Evolutionary conservation across 2,797 vertebrate species (phyloP).

Genomic region (Oceanodroma leucorhoa): DNA sequence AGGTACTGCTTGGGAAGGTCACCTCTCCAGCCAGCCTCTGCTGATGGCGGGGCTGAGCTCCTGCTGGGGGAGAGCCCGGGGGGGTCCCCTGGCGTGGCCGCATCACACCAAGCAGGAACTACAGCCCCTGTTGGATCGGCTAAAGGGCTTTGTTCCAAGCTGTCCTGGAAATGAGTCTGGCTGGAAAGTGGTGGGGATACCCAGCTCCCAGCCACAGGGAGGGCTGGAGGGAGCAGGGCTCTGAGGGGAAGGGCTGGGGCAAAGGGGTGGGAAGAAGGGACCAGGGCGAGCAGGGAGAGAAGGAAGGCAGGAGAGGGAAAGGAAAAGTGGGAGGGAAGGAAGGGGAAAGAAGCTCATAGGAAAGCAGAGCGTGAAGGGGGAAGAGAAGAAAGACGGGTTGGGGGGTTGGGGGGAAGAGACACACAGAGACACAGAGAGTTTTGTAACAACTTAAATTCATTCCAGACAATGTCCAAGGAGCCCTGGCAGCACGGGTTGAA

Average conservation of each 20-base stretch:
- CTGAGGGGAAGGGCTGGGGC: background rate
- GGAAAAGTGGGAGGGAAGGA: background rate
- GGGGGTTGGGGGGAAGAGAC: background rate
- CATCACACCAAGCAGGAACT: rapidly evolving
- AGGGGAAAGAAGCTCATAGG: background rate
- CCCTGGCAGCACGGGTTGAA: conserved; percentile 62
- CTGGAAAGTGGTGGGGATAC: background rate
- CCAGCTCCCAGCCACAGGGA: background rate
- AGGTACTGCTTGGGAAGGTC: background rate
- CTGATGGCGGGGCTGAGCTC: background rate
- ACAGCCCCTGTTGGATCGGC: rapidly evolving
- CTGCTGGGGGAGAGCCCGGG: rapidly evolving
- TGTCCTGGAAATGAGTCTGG: background rate
- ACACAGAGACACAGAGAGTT: conserved; percentile 27
- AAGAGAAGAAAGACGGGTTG: background rate
- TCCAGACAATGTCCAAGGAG: conserved; percentile 69
- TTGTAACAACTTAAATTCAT: conserved; percentile 69
- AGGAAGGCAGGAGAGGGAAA: background rate
- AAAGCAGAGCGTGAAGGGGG: background rate
- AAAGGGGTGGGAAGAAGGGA: background rate
- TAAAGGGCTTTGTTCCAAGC: background rate
- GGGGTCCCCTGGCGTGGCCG: rapidly evolving
- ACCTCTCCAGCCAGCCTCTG: background rate
- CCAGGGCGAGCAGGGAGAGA: background rate
- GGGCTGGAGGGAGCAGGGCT: background rate